Base-by-base conservation (phyloP, 2,113 vertebrate species). In the Aix galericulata region DNA sequence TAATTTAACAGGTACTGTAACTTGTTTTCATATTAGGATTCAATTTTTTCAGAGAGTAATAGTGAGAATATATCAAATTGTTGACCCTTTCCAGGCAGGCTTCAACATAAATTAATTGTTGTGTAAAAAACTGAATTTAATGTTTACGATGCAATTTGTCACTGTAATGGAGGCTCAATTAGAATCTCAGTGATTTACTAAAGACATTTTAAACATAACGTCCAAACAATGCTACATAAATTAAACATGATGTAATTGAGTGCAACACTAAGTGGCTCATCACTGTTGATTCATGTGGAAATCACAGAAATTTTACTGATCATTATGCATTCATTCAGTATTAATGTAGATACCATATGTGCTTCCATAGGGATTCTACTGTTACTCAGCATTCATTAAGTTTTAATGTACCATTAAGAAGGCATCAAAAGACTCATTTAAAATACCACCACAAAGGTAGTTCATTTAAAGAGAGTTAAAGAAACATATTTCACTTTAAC, bases 211-310 rank as follows among this genome's bases (percentile, higher is more conserved):
- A 96, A 94, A 91, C 69, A 93, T 93, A 88, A 97, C 77, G 92
- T 96, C 93, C 90, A 97, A 97, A 96, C 80, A 95, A 96, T 96
- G 92, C 84, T 82, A 94, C 87, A 96, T 97, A 96, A 97, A 96
- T 97, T 95, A 95, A 97, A 95, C 93, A 97, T 96, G 90, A 96
- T 96, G 92, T 97, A 96, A 96, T 94, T 95, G 88, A 95, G 71
- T 89, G 85, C 85, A 96, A 89, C 77, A 64, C 89, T 96, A 95
- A 97, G 95, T 91, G 93, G 82, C 84, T 92, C 72, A 92, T 89
- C 81, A 83, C n/a, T 96, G 91, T 93, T 97, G 97, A 97, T 97
- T 97, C 95, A 93, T 93, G 78, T 97, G 92, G 88, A 97, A 97
- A 97, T 94, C 95, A 93, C 67, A 91, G 91, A 95, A 73, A 50